Base-by-base conservation (phyloP, 1,140 invertebrate genomes). In the Olivierus martensii region DNA sequence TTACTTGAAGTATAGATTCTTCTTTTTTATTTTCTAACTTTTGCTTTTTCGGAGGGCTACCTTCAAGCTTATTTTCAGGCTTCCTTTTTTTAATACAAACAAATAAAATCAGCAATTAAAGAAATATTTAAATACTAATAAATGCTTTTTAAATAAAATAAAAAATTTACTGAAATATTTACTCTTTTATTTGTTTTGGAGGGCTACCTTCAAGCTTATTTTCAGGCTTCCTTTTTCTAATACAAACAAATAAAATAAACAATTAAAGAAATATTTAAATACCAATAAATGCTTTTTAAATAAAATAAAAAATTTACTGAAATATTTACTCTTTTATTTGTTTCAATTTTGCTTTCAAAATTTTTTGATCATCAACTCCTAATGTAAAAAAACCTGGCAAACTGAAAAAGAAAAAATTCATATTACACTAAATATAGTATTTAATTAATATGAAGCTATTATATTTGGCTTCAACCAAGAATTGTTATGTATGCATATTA, bases 331-430 rank as follows among this genome's bases (percentile, higher is more conserved):
- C 67, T 63, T 64, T 48, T 12, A 60, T 60, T 71, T 79, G 82
- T 63, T 79, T 79, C 36, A 92, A 67, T 57, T 78, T 75, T 52
- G 77, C 71, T 61, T 79, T 79, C 0, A 94, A 63, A 44, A 74
- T 71, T 7, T 73, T 65, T 67, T 86, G 76, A 66, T 95, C 89
- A 54, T 85, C 84, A 60, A 78, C 75, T 10, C 71, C 77, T 2
- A 98, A 70, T 4, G 63, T 67, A 14, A 78, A 73, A 66, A 79
- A 87, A 1, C 91, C 90, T 54, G 82, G 80, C 35, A 96, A 67
- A 42, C 70, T 73, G 44, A 54, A 60, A 52, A 38, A 41, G 42
- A 47, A 48, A 39, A 22, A 44, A 60, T n/a, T n/a, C n/a, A n/a
- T n/a, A n/a, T n/a, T n/a, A n/a, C n/a, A n/a, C n/a, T n/a, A n/a